Evolutionary conservation across 2,797 vertebrate species (phyloP), one percentile per base, ranked within the genome.

Genomic region (Nasua narica): DNA sequence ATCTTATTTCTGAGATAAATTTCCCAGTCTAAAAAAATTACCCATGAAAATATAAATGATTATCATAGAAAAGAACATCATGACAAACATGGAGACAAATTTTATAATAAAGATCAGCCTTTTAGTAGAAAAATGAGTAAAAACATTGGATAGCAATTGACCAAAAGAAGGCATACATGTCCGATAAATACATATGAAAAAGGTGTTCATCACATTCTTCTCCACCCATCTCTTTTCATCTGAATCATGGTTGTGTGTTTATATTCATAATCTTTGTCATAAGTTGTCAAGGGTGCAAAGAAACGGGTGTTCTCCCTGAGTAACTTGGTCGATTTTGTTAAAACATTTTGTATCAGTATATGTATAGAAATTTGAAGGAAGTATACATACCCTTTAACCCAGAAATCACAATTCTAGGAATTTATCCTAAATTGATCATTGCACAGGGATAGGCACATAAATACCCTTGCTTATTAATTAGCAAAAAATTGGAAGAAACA

Each of bases 11-110:
- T 35, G 3, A 87, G 18, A 50, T 88, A 88, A 95, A 84, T 6
- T 82, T 81, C 58, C 27, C 21, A 43, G 3, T 87, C 81, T 78
- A 79, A 77, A 89, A 85, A 58, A 19, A 67, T 43, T 52, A 37
- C 48, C 84, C 67, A 32, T 94, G 62, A 91, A 94, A 90, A 50
- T 84, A n/a, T 74, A 32, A 77, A 58, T 87, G 69, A 23, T 88
- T 62, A 43, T 74, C 65, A 82, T 21, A 85, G 89, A 97, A 92
- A 89, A 94, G 94, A 92, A 89, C 72, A 92, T 32, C 14, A 40
- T 87, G 46, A 76, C 83, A 93, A 95, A 93, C 35, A 82, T 3
- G 6, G 21, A 58, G 16, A 88, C 16, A 50, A 76, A 88, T 21
- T 60, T 87, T 46, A 74, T 50, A 83, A 93, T 91, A 46, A 95